Conservation (phyloP, 2,797 vertebrate genomes). For the Melanotaenia trifasciata region DNA sequence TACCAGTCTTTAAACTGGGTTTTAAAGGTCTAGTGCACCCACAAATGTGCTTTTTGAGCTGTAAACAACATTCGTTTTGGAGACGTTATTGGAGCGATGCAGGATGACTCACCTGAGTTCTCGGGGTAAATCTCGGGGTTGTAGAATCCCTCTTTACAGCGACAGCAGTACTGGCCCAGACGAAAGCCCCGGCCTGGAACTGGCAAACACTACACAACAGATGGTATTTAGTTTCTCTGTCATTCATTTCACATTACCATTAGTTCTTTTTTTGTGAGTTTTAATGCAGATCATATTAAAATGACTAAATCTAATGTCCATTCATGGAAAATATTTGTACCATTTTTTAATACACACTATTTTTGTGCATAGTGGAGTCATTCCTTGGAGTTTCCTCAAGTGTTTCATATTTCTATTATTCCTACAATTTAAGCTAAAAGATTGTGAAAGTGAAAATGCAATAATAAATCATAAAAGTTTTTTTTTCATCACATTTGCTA, state of each 20-base stretch:
- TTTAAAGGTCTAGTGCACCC: no score
- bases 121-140: conserved; percentile 52
- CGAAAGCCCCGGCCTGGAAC: conserved; percentile 86
- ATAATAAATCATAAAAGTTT: no score
- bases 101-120: conserved; percentile 62
- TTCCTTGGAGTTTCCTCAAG: no score
- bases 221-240: background rate
- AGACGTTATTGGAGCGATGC: background rate
- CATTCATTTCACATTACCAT: background rate
- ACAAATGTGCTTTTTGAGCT: no score
- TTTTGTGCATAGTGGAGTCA: no score
- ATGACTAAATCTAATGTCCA: no score
- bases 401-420: no score
- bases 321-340: background rate
- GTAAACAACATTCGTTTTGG: no score
- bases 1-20: no score
- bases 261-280: background rate
- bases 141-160: conserved; percentile 91
- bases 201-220: conserved; percentile 85
- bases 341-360: background rate
- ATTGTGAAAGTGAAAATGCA: no score
- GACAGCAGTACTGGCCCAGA: conserved; percentile 91
- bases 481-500: no score
- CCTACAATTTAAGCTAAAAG: no score
- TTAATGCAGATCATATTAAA: background rate